Evolutionary conservation across 2,113 vertebrate genomes (phyloP), one percentile per base, ranked within the genome.

Genomic region (Tichodroma muraria): DNA sequence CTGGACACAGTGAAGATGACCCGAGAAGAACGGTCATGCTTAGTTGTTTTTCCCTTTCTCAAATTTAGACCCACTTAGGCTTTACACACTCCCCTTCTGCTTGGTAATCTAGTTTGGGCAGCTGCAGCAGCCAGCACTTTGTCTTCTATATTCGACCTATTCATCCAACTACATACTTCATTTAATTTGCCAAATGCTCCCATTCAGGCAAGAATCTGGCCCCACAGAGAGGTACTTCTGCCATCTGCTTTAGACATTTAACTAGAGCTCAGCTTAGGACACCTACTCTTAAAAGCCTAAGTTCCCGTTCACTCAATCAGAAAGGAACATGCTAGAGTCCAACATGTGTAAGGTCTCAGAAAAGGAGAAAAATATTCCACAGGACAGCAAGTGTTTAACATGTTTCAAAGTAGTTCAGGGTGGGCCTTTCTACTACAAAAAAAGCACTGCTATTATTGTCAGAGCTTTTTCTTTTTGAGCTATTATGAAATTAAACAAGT

Each of bases 121-220:
- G 95, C 96, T 96, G 90, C 88, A 90, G 90, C 92, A 96, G 83
- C 89, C 86, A 94, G 83, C 8, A 49, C 83, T 93, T 95, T 95
- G 94, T 94, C 90, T 95, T 90, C 92, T 78, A 30, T 21, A 35
- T 84, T 90, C 28, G 18, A 95, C 89, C 88, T 95, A 94, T 93
- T 78, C 95, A 90, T 93, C 90, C 12, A 23, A 64, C 96, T 93
- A 92, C 88, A 84, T 85, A 92, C 85, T 94, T 96, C 69, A 96
- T 96, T 96, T 92, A 90, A 96, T 96, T 96, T 94, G 92, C 95
- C 95, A 96, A 96, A 96, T 97, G 96, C 73, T 95, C 73, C 91
- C 83, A 94, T 95, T 95, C 83, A 94, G 80, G 63, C 91, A 95
- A 91, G 89, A 89, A 87, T 73, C 86, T 73, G 80, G 77, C 83